phyloP scores from a whole-genome alignment of 2,797 vertebrate species.

The Sebastes kiyomatsui region DNA sequence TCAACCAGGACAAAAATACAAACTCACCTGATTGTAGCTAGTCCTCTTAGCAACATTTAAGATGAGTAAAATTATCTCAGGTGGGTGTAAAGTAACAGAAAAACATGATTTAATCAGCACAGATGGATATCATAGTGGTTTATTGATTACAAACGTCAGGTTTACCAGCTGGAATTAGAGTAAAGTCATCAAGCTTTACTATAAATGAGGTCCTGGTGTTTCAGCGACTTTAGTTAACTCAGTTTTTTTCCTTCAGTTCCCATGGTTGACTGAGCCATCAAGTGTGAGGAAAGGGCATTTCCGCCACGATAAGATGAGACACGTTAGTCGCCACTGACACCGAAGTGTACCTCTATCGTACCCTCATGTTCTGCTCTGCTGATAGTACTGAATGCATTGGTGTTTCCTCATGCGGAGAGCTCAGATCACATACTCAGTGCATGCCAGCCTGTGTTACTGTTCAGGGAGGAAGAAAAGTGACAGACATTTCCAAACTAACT shows the following conservation, averaged over 20 bases:
- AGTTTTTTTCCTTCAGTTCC: background rate
- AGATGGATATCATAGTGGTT: background rate
- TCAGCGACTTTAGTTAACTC: background rate
- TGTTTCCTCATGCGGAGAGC: constrained; percentile 41
- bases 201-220: background rate
- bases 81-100: background rate
- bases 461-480: constrained; percentile 16
- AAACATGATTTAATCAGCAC: background rate
- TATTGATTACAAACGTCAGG: background rate
- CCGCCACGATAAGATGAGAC: constrained; percentile 40
- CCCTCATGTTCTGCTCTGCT: constrained; percentile 75
- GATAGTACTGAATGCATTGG: constrained; percentile 49
- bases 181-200: background rate
- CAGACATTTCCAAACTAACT: constrained; percentile 37
- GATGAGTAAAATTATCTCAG: background rate
- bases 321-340: constrained; percentile 32
- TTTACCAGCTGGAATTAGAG: background rate
- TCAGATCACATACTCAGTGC: constrained; percentile 37
- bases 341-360: constrained; percentile 26
- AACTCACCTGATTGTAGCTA: background rate
- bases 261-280: constrained; percentile 37
- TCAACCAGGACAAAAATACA: background rate
- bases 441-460: constrained; percentile 20
- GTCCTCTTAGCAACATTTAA: background rate
- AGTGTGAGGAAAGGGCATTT: constrained; percentile 52